Conservation (phyloP, 2,797 vertebrate species). For the Eurystomus glaucurus region DNA sequence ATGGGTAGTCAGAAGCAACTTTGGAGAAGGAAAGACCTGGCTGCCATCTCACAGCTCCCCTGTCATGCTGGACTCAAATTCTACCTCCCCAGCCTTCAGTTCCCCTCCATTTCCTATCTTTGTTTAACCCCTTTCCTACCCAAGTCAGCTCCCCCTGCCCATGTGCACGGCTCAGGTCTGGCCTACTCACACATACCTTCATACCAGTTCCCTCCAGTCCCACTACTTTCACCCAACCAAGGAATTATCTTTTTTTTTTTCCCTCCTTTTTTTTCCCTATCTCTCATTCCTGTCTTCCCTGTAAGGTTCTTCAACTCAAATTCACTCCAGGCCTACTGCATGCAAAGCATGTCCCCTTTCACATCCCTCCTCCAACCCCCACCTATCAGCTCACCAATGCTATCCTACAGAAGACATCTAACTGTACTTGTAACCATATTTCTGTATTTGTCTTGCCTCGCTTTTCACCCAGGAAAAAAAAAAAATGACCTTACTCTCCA, state of each 20-base stretch:
- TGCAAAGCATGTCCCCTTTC: not conserved
- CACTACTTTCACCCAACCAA: not conserved
- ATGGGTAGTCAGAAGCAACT: conserved; percentile 21
- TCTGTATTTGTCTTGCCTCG: not conserved
- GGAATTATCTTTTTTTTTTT: not conserved
- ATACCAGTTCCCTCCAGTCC: not conserved
- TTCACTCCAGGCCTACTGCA: not conserved
- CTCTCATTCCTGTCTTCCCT: not conserved
- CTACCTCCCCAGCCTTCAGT: not conserved
- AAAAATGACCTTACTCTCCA: not conserved
- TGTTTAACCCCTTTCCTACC: not conserved
- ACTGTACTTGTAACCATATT: not conserved
- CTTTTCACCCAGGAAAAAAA: not conserved
- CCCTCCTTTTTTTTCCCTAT: not conserved
- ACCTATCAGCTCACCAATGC: not conserved
- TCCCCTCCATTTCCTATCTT: not conserved
- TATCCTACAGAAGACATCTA: not conserved
- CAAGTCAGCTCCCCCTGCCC: not conserved
- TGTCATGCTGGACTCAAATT: not conserved
- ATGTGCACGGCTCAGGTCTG: not conserved
- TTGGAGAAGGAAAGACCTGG: not conserved
- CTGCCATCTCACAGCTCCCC: not conserved
- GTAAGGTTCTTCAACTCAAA: not conserved
- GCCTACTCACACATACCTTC: not conserved
- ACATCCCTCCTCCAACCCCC: not conserved